Evolutionary conservation across 1,140 invertebrate species (phyloP).

Genomic region (Drosophila carrolli): DNA sequence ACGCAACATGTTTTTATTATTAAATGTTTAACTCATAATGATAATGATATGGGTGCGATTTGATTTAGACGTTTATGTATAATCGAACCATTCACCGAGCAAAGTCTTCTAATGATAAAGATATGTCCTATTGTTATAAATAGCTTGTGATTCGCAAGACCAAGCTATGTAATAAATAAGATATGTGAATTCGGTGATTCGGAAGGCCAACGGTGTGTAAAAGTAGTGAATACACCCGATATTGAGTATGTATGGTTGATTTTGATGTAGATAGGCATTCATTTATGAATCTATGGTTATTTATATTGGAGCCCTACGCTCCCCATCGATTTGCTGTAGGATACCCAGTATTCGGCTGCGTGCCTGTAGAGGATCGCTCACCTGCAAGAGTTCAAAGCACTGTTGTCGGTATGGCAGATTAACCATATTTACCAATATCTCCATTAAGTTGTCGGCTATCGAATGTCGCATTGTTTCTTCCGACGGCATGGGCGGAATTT

Average conservation of each 20-base stretch:
- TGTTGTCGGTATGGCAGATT: constrained; percentile 17
- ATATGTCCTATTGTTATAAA: neutral
- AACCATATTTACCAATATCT: constrained; percentile 65
- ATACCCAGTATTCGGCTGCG: constrained; percentile 36
- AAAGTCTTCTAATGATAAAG: neutral
- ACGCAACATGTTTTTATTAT: constrained; percentile 51
- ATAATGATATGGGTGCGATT: neutral
- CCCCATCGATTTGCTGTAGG: constrained; percentile 47
- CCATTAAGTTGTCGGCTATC: constrained; percentile 56
- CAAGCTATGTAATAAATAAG: neutral
- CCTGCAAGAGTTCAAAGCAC: constrained; percentile 59
- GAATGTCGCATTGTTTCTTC: constrained; percentile 57
- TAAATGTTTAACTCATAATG: constrained; percentile 56
- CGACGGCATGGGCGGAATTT: constrained; percentile 40
- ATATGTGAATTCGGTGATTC: neutral
- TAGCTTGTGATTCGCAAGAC: neutral
- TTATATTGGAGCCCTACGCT: constrained; percentile 6
- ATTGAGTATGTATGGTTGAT: neutral
- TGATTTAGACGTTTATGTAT: neutral
- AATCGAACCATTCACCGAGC: neutral
- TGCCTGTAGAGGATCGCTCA: constrained; percentile 35
- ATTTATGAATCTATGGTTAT: neutral
- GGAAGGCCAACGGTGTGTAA: neutral
- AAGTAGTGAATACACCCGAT: no score
- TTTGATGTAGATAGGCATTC: neutral